These are phyloP conservation scores for Bostrychus sinensis DNA, from an alignment of 2,113 vertebrate species.

Conservation along the genomic window DNA sequence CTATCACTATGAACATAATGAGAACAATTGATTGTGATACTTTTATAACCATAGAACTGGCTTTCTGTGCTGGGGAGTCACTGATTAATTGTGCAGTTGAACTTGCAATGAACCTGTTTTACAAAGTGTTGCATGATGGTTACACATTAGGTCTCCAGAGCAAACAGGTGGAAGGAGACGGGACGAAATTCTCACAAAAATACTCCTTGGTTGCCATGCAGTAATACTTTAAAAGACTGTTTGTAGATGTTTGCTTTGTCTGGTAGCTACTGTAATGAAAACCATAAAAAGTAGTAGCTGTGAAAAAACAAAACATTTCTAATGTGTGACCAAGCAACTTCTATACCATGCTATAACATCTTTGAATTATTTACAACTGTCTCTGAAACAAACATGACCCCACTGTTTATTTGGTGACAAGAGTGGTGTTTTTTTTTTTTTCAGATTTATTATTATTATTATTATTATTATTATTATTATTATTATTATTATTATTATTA, in stretches of 20 bases:
- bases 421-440: too few relatives aligned
- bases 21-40: too few relatives aligned
- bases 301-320: background rate
- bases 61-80: background rate
- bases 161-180: background rate
- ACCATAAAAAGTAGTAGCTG: too few relatives aligned
- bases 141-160: background rate
- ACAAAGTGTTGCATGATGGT: constrained; percentile 5
- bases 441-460: too few relatives aligned
- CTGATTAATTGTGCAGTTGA: background rate
- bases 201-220: background rate
- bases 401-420: too few relatives aligned
- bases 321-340: background rate
- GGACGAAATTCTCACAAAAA: background rate
- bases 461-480: too few relatives aligned
- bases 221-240: background rate
- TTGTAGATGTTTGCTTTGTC: background rate
- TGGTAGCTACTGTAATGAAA: background rate
- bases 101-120: constrained; percentile 5
- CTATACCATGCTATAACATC: background rate
- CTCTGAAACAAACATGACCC: too few relatives aligned
- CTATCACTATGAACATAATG: too few relatives aligned
- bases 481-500: too few relatives aligned
- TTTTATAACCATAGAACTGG: background rate
- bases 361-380: background rate